phyloP scores from a whole-genome alignment of 35 echinoderm and acorn worm species.

The Nesometra sesokonis region DNA sequence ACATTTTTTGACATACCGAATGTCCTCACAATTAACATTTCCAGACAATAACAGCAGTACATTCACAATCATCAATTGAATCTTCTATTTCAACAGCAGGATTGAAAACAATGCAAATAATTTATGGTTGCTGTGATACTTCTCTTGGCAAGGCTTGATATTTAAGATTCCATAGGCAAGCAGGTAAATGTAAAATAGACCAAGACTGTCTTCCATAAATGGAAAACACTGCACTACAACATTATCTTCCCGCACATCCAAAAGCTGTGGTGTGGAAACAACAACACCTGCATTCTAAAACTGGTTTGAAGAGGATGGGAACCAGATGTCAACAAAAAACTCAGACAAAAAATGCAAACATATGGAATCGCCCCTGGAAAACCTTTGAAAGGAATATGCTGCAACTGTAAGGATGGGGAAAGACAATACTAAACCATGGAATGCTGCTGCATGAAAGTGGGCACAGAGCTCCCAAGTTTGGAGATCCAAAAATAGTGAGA shows the following conservation, averaged over 20 bases:
- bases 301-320: conserved; percentile 3
- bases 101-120: not conserved
- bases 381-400: not conserved
- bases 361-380: not conserved
- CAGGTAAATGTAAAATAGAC: conserved; percentile 18
- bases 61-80: conserved; percentile 43
- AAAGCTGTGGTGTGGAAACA: not conserved
- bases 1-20: conserved; percentile 52
- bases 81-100: conserved; percentile 35
- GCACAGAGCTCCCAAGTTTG: too few species aligned
- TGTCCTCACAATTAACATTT: conserved; percentile 55
- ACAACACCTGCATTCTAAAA: conserved; percentile 7
- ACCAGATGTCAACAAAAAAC: not conserved
- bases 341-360: not conserved
- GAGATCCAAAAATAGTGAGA: too few species aligned
- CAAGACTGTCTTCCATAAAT: not conserved
- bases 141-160: conserved; percentile 25
- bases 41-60: conserved; percentile 35
- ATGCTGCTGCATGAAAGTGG: too few species aligned
- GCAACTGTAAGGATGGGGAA: conserved; percentile 4
- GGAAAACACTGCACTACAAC: not conserved
- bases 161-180: conserved; percentile 15
- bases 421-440: too few species aligned
- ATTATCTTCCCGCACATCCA: not conserved
- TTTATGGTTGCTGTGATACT: conserved; percentile 28